Conservation (phyloP, 2,888 invertebrate species). For the Hirtodrosophila duncani region DNA sequence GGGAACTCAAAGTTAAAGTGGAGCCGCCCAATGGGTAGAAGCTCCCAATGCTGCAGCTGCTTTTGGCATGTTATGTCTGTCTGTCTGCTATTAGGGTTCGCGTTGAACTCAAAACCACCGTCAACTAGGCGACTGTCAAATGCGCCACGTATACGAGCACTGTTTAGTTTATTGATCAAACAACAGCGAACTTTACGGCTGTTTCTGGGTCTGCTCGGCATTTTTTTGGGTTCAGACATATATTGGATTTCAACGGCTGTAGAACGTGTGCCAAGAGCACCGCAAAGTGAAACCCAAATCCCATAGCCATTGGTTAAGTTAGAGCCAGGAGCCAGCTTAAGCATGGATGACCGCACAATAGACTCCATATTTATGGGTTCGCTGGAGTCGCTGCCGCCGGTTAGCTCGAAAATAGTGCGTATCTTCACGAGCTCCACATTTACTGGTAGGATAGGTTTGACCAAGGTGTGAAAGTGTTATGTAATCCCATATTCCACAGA, state of each 20-base stretch:
- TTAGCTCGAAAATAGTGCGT: slow-evolving; percentile 98
- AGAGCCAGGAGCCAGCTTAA: too few relatives aligned
- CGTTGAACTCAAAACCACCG: slow-evolving; percentile 65
- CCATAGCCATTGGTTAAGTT: not conserved
- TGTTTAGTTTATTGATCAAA: slow-evolving; percentile 63
- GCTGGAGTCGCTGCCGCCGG: slow-evolving; percentile 92
- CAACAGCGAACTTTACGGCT: slow-evolving; percentile 58
- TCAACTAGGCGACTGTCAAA: slow-evolving; percentile 71
- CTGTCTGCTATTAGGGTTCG: slow-evolving; percentile 11
- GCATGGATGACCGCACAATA: slow-evolving; percentile 93
- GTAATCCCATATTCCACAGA: slow-evolving; percentile 81
- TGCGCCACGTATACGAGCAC: slow-evolving; percentile 58
- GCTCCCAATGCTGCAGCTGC: too few relatives aligned
- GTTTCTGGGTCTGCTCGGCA: slow-evolving; percentile 64
- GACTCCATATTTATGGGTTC: slow-evolving; percentile 94
- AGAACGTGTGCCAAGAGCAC: slow-evolving; percentile 28
- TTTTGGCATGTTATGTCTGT: slow-evolving; percentile 38
- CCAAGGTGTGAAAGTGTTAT: too few relatives aligned
- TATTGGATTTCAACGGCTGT: slow-evolving; percentile 50
- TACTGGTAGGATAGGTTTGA: slow-evolving; percentile 91
- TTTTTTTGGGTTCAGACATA: slow-evolving; percentile 38
- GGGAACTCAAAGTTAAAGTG: slow-evolving; percentile 10
- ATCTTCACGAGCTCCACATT: slow-evolving; percentile 99
- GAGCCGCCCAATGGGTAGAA: too few relatives aligned
- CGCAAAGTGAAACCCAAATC: not conserved